Percentiles rank a stretch among this genome's conserved stretches.
Conservation (phyloP, 1,140 invertebrate species). For the Notospermus geniculatus region DNA sequence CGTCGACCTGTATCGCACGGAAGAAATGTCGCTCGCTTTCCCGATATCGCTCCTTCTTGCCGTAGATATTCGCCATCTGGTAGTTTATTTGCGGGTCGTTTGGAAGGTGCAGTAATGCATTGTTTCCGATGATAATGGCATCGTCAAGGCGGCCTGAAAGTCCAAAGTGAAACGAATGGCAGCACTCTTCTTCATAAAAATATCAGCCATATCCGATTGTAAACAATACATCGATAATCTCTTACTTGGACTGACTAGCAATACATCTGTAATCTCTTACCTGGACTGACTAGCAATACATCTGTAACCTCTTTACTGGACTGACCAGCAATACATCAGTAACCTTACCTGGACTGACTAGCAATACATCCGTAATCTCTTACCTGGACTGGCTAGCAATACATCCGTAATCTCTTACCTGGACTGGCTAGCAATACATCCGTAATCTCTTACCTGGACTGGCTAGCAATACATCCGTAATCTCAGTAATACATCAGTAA, state of each 20-base stretch:
- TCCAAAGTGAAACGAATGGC: conserved; percentile 1
- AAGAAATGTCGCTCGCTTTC: conserved; percentile 80
- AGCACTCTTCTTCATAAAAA: too few species aligned
- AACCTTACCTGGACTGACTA: conserved; percentile 74
- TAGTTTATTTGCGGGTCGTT: conserved; percentile 71
- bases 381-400: too few species aligned
- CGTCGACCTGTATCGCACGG: conserved; percentile 69
- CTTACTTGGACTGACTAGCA: too few species aligned
- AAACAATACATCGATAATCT: too few species aligned
- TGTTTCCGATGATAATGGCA: conserved; percentile 68
- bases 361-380: conserved; percentile 58
- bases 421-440: too few species aligned
- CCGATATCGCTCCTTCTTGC: conserved; percentile 73
- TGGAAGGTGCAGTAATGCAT: conserved; percentile 69
- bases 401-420: background rate
- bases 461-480: too few species aligned
- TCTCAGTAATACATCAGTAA: too few species aligned
- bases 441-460: too few species aligned
- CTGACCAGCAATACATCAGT: too few species aligned
- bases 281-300: too few species aligned
- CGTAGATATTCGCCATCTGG: conserved; percentile 82
- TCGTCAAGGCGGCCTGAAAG: conserved; percentile 63
- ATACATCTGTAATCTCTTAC: background rate
- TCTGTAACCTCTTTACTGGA: too few species aligned
- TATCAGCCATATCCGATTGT: too few species aligned